Conservation (phyloP, 2,888 invertebrate genomes). For the Exephanes ischioxanthus region DNA sequence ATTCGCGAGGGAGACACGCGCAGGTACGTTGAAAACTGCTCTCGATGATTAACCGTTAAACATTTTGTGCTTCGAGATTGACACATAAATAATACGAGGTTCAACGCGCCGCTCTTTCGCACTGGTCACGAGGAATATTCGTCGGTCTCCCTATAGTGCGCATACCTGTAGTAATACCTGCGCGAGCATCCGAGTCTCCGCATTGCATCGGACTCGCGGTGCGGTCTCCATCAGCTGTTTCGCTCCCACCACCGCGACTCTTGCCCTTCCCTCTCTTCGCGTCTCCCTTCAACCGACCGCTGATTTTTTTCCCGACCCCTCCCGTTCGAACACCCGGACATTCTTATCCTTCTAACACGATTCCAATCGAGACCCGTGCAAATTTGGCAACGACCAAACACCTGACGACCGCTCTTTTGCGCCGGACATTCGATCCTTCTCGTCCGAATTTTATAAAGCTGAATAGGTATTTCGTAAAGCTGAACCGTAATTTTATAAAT, state of each 20-base stretch:
- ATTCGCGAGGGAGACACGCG: background rate
- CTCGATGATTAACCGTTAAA: background rate
- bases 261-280: slow-evolving; percentile 20
- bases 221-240: slow-evolving; percentile 56
- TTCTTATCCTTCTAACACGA: too few species aligned
- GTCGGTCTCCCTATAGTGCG: slow-evolving; percentile 7
- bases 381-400: too few species aligned
- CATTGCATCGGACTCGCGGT: slow-evolving; percentile 58
- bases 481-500: background rate
- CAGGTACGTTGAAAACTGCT: background rate
- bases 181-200: slow-evolving; percentile 43
- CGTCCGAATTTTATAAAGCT: background rate
- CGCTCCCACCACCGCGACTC: slow-evolving; percentile 17
- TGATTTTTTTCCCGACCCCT: background rate
- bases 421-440: background rate
- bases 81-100: slow-evolving; percentile 11
- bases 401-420: background rate
- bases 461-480: too few species aligned
- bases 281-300: background rate
- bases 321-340: background rate
- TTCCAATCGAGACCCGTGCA: too few species aligned
- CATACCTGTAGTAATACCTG: slow-evolving; percentile 34
- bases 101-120: slow-evolving; percentile 35
- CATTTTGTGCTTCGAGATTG: slow-evolving; percentile 3
- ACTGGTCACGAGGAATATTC: slow-evolving; percentile 42